A percentile compares a stretch with the other conserved stretches of the same genome.
Conservation (phyloP, 2,888 invertebrate species). For the Toxonevra muliebris region DNA sequence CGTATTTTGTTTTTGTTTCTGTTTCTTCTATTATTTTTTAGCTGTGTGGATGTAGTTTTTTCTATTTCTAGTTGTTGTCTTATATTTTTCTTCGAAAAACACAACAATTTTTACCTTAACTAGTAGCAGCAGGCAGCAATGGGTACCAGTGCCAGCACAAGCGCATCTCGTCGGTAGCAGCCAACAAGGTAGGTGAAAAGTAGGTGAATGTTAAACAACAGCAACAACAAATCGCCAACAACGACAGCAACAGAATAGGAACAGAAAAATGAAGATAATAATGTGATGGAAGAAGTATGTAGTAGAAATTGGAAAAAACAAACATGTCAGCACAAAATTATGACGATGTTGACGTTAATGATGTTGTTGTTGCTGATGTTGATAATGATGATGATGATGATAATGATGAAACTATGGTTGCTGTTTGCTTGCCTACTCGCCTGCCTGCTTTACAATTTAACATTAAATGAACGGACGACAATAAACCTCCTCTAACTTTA, state of each 20-base stretch:
- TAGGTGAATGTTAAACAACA: constrained; percentile 34
- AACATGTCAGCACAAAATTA: constrained; percentile 10
- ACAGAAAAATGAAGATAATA: neutral
- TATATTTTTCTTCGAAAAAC: constrained; percentile 14
- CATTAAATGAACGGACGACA: constrained; percentile 6
- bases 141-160: neutral
- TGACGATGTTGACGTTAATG: constrained; percentile 20
- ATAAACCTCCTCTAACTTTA: constrained; percentile 6
- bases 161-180: constrained; percentile 8
- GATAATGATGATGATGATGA: constrained; percentile 4
- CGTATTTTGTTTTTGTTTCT: constrained; percentile 13
- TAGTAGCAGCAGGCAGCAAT: neutral
- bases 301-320: constrained; percentile 17
- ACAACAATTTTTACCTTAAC: constrained; percentile 19
- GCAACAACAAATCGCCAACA: constrained; percentile 17
- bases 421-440: neutral
- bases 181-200: constrained; percentile 29
- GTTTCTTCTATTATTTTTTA: constrained; percentile 1
- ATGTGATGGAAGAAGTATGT: neutral
- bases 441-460: too few species aligned
- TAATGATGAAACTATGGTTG: neutral
- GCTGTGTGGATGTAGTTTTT: constrained; percentile 4
- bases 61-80: constrained; percentile 4
- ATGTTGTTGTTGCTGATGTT: constrained; percentile 11
- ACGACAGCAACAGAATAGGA: neutral